Conservation (phyloP, 1,140 invertebrate genomes). For the Temnothorax nylanderi region DNA sequence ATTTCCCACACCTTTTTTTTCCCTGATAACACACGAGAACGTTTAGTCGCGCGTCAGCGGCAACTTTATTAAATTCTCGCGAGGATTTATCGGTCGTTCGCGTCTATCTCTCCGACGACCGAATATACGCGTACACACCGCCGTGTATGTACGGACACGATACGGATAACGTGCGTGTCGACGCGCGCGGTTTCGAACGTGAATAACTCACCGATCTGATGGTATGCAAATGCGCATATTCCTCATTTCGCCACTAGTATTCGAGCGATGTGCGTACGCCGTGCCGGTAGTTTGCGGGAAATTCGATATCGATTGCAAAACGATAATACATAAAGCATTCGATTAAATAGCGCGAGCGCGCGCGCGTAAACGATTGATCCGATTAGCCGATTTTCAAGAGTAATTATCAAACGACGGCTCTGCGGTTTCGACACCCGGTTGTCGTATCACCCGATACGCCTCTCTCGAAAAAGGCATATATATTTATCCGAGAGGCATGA, state of each 20-base stretch:
- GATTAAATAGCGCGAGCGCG: not conserved
- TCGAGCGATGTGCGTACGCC: not conserved
- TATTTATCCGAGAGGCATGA: not conserved
- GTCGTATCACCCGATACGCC: not conserved
- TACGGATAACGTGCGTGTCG: not conserved
- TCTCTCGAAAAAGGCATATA: not conserved
- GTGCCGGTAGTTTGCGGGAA: not conserved
- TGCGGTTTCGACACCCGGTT: not conserved
- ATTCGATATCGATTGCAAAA: constrained; percentile 6
- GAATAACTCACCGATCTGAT: constrained; percentile 44
- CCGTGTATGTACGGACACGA: not conserved
- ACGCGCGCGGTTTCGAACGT: constrained; percentile 21
- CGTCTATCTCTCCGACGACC: constrained; percentile 48
- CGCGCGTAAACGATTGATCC: not conserved
- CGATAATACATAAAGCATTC: constrained; percentile 3
- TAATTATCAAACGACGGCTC: not conserved
- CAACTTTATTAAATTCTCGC: constrained; percentile 74
- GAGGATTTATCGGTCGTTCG: constrained; percentile 71
- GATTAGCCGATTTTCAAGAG: constrained; percentile 18
- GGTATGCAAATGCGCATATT: constrained; percentile 47
- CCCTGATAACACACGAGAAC: not conserved
- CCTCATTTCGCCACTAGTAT: constrained; percentile 10
- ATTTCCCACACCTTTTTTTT: constrained; percentile 60
- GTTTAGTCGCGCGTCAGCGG: constrained; percentile 63
- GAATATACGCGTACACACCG: not conserved